These are phyloP conservation scores for Sinonovacula constricta DNA, from an alignment of 1,140 invertebrate genomes.

Conservation along the genomic window DNA sequence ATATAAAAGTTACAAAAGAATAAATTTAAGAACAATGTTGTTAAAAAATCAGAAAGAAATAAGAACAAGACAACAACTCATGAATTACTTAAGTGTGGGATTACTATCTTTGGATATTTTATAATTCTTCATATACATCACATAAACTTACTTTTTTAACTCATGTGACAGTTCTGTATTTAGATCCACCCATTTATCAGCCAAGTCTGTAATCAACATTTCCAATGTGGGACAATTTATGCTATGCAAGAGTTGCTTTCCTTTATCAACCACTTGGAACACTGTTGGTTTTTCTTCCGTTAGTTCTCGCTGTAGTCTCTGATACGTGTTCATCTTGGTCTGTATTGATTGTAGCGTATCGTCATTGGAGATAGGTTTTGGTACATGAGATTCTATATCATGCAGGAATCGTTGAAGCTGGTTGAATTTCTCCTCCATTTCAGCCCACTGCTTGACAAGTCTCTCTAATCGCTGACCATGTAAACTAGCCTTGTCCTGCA, in stretches of 20 bases:
- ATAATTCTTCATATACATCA: too few species aligned
- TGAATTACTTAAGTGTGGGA: too few species aligned
- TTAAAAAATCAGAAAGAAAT: neutral
- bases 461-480: slow-evolving; percentile 74
- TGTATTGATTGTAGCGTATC: slow-evolving; percentile 67
- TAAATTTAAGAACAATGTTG: too few species aligned
- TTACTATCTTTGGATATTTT: too few species aligned
- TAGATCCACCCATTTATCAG: slow-evolving; percentile 73
- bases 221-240: slow-evolving; percentile 72
- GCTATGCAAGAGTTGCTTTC: slow-evolving; percentile 71
- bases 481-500: slow-evolving; percentile 73
- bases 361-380: slow-evolving; percentile 62
- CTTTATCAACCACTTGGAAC: slow-evolving; percentile 74
- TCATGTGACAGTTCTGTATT: slow-evolving; percentile 66
- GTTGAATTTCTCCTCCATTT: slow-evolving; percentile 66
- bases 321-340: slow-evolving; percentile 66
- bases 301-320: slow-evolving; percentile 68
- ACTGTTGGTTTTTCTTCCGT: slow-evolving; percentile 70
- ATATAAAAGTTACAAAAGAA: too few species aligned
- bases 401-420: slow-evolving; percentile 60
- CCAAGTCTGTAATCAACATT: slow-evolving; percentile 65
- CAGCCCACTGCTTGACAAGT: slow-evolving; percentile 69
- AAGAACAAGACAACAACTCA: too few species aligned
- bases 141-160: slow-evolving; percentile 71
- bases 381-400: slow-evolving; percentile 65